These are phyloP conservation scores for Hirtodrosophila histrioides DNA, from an alignment of 2,888 invertebrate species.

Conservation along the genomic window DNA sequence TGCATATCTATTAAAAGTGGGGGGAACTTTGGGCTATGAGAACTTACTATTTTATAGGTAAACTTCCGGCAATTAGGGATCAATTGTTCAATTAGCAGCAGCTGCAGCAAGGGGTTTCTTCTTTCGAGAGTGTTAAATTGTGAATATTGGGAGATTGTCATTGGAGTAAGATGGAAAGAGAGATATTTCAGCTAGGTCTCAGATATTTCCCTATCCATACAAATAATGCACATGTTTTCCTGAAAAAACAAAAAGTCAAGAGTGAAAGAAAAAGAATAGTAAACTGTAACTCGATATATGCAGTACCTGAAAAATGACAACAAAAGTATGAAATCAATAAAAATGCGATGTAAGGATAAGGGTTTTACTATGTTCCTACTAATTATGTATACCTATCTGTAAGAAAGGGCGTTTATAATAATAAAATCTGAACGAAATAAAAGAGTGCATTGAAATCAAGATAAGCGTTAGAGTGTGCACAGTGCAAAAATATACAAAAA, in stretches of 20 bases:
- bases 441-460: conserved; percentile 48
- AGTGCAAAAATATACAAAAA: conserved; percentile 52
- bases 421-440: conserved; percentile 20
- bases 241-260: conserved; percentile 18
- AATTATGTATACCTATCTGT: conserved; percentile 30
- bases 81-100: conserved; percentile 13
- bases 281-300: conserved; percentile 38
- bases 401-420: conserved; percentile 24
- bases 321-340: conserved; percentile 51
- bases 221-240: conserved; percentile 12
- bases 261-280: conserved; percentile 2
- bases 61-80: conserved; percentile 69
- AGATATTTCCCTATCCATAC: too few relatives aligned
- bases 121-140: too few relatives aligned
- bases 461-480: conserved; percentile 60
- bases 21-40: conserved; percentile 33
- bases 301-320: neutral
- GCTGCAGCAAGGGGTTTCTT: neutral
- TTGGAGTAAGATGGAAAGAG: too few relatives aligned
- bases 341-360: conserved; percentile 25
- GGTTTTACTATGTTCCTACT: conserved; percentile 18
- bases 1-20: neutral
- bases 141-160: too few relatives aligned
- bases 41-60: conserved; percentile 43
- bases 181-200: too few relatives aligned